Percentiles rank a stretch among this genome's conserved stretches.
phyloP scores from a whole-genome alignment of 2,888 invertebrate genomes.

The Microctonus brassicae region DNA sequence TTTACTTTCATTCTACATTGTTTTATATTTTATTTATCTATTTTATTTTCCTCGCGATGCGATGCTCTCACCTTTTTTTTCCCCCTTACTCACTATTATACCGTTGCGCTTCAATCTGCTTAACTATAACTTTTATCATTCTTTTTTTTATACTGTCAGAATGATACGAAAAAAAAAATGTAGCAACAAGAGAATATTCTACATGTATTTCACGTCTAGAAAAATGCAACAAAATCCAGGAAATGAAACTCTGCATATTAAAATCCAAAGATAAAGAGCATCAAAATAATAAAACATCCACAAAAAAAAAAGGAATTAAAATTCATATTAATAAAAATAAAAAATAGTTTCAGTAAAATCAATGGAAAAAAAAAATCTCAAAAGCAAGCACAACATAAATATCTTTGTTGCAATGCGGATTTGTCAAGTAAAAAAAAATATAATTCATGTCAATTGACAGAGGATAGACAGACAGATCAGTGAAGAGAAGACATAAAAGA shows the following conservation, averaged over 20 bases:
- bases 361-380: background rate
- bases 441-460: constrained; percentile 9
- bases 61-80: background rate
- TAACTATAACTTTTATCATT: background rate
- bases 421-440: constrained; percentile 1
- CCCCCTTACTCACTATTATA: background rate
- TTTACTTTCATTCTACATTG: background rate
- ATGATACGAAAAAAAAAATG: background rate
- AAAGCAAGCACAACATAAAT: background rate
- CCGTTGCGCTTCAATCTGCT: background rate
- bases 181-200: background rate
- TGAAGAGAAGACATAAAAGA: background rate
- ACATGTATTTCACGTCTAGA: background rate
- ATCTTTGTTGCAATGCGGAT: background rate
- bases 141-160: background rate
- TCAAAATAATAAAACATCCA: background rate
- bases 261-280: background rate
- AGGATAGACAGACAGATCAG: constrained; percentile 11
- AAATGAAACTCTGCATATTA: background rate
- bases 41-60: background rate
- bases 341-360: too few species aligned
- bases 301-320: background rate
- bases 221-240: background rate
- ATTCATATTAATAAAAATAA: background rate
- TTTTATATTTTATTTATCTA: background rate